Percentiles rank a stretch among this genome's conserved stretches.
Evolutionary conservation across 2,888 invertebrate species (phyloP).

Genomic region (Agrochola macilenta): DNA sequence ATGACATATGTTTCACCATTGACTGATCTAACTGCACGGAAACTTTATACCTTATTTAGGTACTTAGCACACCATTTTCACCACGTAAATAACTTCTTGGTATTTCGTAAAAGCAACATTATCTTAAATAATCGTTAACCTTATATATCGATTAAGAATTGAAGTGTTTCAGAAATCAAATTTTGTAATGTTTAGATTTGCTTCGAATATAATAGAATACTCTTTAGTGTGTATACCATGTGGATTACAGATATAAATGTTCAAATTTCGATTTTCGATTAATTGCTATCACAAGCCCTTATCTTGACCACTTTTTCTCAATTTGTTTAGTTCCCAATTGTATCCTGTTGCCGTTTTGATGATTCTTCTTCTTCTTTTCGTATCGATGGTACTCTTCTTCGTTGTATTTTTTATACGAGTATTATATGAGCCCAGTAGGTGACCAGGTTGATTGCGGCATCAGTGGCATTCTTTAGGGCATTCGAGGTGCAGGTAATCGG

Average conservation of each 20-base stretch:
- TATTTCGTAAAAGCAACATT: background rate
- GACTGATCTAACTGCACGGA: background rate
- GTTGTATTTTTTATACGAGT: too few species aligned
- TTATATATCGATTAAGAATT: background rate
- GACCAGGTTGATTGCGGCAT: background rate
- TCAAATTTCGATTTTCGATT: background rate
- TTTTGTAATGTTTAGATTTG: background rate
- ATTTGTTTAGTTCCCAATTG: background rate
- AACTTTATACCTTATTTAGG: background rate
- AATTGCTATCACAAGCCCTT: too few species aligned
- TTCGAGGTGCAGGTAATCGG: background rate
- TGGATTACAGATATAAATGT: background rate
- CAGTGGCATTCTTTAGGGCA: background rate
- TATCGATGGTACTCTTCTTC: background rate
- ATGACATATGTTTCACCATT: constrained; percentile 44
- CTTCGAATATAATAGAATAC: background rate
- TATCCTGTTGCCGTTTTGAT: background rate
- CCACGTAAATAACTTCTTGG: background rate
- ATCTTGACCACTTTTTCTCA: background rate
- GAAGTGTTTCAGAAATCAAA: background rate
- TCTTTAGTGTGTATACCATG: background rate
- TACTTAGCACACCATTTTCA: constrained; percentile 6
- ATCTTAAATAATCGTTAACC: background rate
- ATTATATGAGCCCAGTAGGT: too few species aligned
- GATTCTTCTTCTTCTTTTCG: background rate